phyloP scores from a whole-genome alignment of 2,113 vertebrate genomes.

The Oncorhynchus kisutch region DNA sequence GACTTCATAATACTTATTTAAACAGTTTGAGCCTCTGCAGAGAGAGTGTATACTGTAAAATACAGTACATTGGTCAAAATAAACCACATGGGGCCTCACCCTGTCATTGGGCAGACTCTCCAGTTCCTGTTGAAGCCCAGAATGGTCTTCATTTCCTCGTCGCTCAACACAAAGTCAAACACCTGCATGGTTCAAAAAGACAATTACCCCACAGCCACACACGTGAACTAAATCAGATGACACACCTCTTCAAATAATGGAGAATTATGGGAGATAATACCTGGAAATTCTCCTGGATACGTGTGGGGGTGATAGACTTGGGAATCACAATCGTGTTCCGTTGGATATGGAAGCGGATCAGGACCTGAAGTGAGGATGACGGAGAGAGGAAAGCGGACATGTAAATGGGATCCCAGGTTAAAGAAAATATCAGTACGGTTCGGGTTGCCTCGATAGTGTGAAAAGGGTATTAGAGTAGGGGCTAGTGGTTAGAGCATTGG shows the following conservation, averaged over 20 bases:
- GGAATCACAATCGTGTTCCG: constrained; percentile 89
- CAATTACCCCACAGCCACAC: not conserved
- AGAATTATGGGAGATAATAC: constrained; percentile 54
- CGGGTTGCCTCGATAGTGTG: not conserved
- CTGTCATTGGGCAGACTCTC: constrained; percentile 78
- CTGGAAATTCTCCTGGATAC: constrained; percentile 89
- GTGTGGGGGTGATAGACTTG: constrained; percentile 85
- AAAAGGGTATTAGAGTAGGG: not conserved
- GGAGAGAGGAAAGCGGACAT: not conserved
- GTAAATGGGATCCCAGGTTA: not conserved
- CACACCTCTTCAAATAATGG: not conserved
- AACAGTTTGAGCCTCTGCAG: no score
- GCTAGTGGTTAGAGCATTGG: no score
- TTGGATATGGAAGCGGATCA: constrained; percentile 89
- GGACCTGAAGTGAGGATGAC: constrained; percentile 71
- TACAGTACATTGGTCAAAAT: no score
- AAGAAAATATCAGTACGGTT: not conserved
- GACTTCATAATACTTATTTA: no score
- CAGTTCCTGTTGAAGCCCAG: constrained; percentile 83
- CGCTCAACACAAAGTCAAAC: constrained; percentile 87
- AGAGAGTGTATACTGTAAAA: no score
- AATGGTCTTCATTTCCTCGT: constrained; percentile 82
- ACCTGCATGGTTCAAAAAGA: constrained; percentile 71
- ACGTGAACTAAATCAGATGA: not conserved
- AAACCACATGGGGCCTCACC: constrained; percentile 66